These are phyloP conservation scores for Abrostola triplasia DNA, from an alignment of 2,888 invertebrate genomes.

Conservation along the genomic window DNA sequence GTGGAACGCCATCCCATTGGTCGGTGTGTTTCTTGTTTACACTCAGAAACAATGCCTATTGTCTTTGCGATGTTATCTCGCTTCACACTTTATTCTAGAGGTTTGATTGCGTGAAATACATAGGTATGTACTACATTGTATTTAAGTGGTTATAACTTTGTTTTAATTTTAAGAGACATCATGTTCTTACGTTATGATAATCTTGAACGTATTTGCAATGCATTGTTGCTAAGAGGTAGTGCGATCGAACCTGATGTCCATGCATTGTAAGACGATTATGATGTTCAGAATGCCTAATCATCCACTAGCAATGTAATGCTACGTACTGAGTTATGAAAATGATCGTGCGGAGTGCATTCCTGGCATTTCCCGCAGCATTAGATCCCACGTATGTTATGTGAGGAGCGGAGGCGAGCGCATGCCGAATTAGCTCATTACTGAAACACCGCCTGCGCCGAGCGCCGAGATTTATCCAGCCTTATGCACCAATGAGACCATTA, in stretches of 20 bases:
- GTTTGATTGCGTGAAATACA: slow-evolving; percentile 38
- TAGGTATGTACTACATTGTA: slow-evolving; percentile 30
- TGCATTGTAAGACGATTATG: slow-evolving; percentile 2
- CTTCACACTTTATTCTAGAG: slow-evolving; percentile 53
- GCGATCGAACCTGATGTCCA: background rate
- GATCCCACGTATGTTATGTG: slow-evolving; percentile 56
- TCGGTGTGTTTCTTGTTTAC: slow-evolving; percentile 68
- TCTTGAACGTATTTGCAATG: background rate
- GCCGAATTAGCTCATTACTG: slow-evolving; percentile 81
- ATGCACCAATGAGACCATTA: slow-evolving; percentile 75
- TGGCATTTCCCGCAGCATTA: slow-evolving; percentile 63
- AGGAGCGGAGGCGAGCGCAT: slow-evolving; percentile 62
- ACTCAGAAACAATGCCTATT: slow-evolving; percentile 77
- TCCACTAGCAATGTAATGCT: slow-evolving; percentile 37
- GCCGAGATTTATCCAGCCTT: slow-evolving; percentile 72
- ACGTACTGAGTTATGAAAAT: slow-evolving; percentile 41
- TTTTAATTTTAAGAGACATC: slow-evolving; percentile 28
- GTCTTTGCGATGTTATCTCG: slow-evolving; percentile 66
- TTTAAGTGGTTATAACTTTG: slow-evolving; percentile 34
- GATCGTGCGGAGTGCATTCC: slow-evolving; percentile 60
- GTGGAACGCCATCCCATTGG: slow-evolving; percentile 73
- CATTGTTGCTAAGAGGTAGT: background rate
- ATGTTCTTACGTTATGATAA: background rate
- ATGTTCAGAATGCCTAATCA: slow-evolving; percentile 34
- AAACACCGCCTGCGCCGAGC: slow-evolving; percentile 63